These are phyloP conservation scores for Sylvilagus bachmani DNA, from an alignment of 2,113 vertebrate species.

Conservation along the genomic window DNA sequence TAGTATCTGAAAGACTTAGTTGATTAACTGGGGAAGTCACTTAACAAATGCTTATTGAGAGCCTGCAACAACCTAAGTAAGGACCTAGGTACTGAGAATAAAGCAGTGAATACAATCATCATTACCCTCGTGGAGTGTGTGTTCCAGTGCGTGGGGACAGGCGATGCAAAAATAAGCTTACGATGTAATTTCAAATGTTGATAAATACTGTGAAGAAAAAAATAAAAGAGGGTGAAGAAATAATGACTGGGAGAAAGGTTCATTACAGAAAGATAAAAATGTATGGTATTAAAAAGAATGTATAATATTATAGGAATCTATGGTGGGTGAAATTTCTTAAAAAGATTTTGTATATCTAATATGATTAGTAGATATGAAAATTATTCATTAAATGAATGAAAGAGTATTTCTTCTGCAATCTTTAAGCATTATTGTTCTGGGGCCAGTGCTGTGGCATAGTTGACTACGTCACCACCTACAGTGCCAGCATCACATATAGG, in stretches of 20 bases:
- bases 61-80: not conserved
- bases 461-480: too few species aligned
- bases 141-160: not conserved
- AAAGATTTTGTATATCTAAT: not conserved
- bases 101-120: conserved; percentile 7
- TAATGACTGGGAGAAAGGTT: not conserved
- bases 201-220: conserved; percentile 14
- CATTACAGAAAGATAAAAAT: not conserved
- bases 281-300: not conserved
- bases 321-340: not conserved
- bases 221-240: not conserved
- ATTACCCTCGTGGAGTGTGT: not conserved
- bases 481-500: too few species aligned
- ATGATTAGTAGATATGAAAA: not conserved
- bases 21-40: not conserved
- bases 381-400: conserved; percentile 27
- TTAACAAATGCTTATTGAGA: not conserved
- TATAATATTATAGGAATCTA: not conserved
- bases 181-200: conserved; percentile 5
- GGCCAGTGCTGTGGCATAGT: too few species aligned
- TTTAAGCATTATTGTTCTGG: not conserved
- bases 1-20: conserved; percentile 15
- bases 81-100: not conserved
- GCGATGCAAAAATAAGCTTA: not conserved
- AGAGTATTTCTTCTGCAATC: not conserved